Base-by-base conservation (phyloP, 1,140 invertebrate species). In the Philotrypesis tridentata region DNA sequence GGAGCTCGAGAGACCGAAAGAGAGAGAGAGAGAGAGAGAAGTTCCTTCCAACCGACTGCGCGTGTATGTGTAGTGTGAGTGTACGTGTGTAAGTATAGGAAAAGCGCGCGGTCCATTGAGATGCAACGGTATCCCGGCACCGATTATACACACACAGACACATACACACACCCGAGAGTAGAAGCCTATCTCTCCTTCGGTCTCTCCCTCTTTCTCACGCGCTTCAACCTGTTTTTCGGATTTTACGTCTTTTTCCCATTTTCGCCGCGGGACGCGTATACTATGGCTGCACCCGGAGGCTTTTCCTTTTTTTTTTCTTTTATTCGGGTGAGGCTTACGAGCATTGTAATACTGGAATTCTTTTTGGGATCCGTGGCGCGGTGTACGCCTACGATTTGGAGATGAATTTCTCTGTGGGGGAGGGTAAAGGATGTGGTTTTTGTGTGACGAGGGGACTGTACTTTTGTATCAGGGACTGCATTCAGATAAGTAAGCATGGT, bases 41-140 rank as follows among this genome's bases (percentile, higher is more conserved):
- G 27, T 65, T 76, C 55, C 37, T 77, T 14, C 14, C 6, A 55
- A n/a, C n/a, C n/a, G n/a, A n/a, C n/a, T n/a, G n/a, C n/a, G n/a
- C n/a, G n/a, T n/a, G n/a, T n/a, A n/a, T n/a, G n/a, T n/a, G n/a
- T n/a, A n/a, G n/a, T n/a, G n/a, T n/a, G n/a, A 14, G 40, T 1
- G 40, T 43, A 4, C 3, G 48, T 17, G 61, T 65, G 25, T 29
- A 25, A n/a, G 67, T n/a, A n/a, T 25, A n/a, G 67, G 65, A 74
- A 79, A 55, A 72, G 70, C 43, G 77, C 76, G 74, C 76, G 75
- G 75, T 78, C 61, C 40, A 76, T 70, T 77, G 88, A 88, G 86
- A 86, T 88, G 83, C 89, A 91, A 91, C 90, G 90, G 90, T 91
- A 91, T 86, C 86, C 85, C 87, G 89, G 87, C 90, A 90, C 90